Evolutionary conservation across 2,888 invertebrate genomes (phyloP).

Genomic region (Drosophila affinis): DNA sequence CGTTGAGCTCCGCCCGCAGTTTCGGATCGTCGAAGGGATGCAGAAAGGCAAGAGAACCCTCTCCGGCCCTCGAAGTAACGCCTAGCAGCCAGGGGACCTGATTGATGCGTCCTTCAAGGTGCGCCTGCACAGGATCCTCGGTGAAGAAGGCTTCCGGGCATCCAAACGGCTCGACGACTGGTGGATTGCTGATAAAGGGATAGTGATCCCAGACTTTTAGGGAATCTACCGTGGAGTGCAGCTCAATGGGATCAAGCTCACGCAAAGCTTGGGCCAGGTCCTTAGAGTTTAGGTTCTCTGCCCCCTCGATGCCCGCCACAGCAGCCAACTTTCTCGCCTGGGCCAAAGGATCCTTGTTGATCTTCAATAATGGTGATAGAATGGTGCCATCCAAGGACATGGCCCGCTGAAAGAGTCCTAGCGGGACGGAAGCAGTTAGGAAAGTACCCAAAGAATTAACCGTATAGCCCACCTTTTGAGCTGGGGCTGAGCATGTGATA

Average conservation of each 20-base stretch:
- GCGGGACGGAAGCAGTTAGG: neutral
- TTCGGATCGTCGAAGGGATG: constrained; percentile 41
- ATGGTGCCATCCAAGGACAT: constrained; percentile 84
- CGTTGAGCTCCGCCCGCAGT: constrained; percentile 66
- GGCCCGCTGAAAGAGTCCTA: constrained; percentile 83
- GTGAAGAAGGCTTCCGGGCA: constrained; percentile 83
- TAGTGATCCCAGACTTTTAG: constrained; percentile 84
- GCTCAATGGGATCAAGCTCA: constrained; percentile 73
- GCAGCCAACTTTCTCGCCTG: constrained; percentile 80
- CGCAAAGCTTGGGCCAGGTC: constrained; percentile 82
- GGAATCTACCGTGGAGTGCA: constrained; percentile 81
- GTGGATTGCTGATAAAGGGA: constrained; percentile 82
- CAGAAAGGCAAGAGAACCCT: constrained; percentile 83
- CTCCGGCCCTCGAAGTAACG: constrained; percentile 82
- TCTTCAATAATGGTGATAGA: constrained; percentile 66
- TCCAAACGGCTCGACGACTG: constrained; percentile 81
- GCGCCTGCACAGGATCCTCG: constrained; percentile 81
- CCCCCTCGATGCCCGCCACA: constrained; percentile 78
- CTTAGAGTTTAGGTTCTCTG: constrained; percentile 53
- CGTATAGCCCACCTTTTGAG: constrained; percentile 78
- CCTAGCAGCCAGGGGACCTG: constrained; percentile 84
- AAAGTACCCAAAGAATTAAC: accelerated
- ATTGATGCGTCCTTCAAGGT: constrained; percentile 71
- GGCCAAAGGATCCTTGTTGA: constrained; percentile 57
- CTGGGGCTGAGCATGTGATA: constrained; percentile 83